Evolutionary conservation across 2,888 invertebrate genomes (phyloP).

Genomic region (Diarsia brunnea): DNA sequence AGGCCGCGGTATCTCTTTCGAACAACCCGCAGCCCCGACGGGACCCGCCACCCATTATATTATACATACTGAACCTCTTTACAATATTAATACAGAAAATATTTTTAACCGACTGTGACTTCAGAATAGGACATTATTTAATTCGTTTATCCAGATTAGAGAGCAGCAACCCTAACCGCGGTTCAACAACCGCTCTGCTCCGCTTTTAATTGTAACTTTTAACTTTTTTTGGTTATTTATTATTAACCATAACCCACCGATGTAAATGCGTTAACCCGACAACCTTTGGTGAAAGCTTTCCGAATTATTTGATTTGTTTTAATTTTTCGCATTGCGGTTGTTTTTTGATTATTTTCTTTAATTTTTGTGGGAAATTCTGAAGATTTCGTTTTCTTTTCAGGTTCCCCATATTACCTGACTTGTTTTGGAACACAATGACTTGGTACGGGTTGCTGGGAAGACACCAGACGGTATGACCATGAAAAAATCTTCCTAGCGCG

Average conservation of each 20-base stretch:
- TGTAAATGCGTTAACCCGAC: conserved; percentile 56
- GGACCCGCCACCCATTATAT: too few relatives aligned
- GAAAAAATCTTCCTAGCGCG: too few relatives aligned
- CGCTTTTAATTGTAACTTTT: conserved; percentile 69
- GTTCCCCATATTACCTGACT: too few relatives aligned
- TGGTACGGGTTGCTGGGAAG: too few relatives aligned
- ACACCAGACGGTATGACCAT: too few relatives aligned
- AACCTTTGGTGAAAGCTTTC: conserved; percentile 55
- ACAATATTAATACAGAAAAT: not conserved
- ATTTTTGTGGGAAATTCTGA: not conserved
- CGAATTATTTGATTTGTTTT: conserved; percentile 48
- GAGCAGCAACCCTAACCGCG: conserved; percentile 50
- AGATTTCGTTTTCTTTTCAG: not conserved
- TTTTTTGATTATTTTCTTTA: not conserved
- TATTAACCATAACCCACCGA: conserved; percentile 60
- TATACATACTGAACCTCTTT: too few relatives aligned
- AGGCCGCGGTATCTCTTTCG: too few relatives aligned
- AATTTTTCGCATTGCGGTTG: conserved; percentile 10
- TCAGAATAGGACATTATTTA: not conserved
- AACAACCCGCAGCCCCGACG: too few relatives aligned
- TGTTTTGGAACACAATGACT: too few relatives aligned
- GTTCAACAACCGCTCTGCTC: conserved; percentile 61
- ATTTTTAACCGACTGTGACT: not conserved
- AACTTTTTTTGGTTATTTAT: conserved; percentile 67
- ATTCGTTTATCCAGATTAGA: not conserved